Conservation (phyloP, 2,888 invertebrate genomes). For the Troglohyphantes excavatus region DNA sequence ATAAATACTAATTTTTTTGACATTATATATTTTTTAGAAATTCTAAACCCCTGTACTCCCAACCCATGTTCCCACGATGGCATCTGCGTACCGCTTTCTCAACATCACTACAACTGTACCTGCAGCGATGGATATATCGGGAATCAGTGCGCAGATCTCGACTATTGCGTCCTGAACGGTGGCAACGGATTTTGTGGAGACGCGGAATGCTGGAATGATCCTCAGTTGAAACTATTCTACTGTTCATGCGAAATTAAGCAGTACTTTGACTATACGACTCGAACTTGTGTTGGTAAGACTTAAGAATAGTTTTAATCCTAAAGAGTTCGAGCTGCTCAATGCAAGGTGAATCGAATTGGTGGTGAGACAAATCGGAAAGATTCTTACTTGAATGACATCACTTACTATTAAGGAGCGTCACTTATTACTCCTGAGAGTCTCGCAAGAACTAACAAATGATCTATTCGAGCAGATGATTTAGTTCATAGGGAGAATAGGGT, state of each 20-base stretch:
- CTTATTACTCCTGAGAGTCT: no score
- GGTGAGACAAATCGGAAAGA: no score
- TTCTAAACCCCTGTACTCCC: conserved; percentile 9
- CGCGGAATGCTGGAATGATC: conserved; percentile 1
- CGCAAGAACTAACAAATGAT: no score
- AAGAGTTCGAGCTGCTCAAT: no score
- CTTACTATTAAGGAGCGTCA: no score
- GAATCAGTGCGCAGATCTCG: not conserved
- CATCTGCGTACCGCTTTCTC: not conserved
- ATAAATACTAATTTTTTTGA: no score
- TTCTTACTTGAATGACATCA: no score
- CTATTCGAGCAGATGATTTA: no score
- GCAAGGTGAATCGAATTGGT: no score
- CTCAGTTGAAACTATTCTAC: not conserved
- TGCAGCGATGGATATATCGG: conserved; percentile 38
- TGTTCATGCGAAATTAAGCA: conserved; percentile 23
- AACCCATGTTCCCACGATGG: conserved; percentile 56
- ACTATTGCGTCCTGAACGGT: conserved; percentile 46
- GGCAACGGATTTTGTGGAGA: conserved; percentile 40
- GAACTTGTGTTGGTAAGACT: conserved; percentile 43
- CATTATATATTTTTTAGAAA: conserved; percentile 19
- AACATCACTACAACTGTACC: conserved; percentile 8
- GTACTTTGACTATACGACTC: conserved; percentile 36
- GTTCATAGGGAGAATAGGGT: no score
- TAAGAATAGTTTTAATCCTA: no score